A percentile compares a stretch with the other conserved stretches of the same genome.
phyloP scores from a whole-genome alignment of 2,888 invertebrate genomes.

The Sarcophaga variegata region DNA sequence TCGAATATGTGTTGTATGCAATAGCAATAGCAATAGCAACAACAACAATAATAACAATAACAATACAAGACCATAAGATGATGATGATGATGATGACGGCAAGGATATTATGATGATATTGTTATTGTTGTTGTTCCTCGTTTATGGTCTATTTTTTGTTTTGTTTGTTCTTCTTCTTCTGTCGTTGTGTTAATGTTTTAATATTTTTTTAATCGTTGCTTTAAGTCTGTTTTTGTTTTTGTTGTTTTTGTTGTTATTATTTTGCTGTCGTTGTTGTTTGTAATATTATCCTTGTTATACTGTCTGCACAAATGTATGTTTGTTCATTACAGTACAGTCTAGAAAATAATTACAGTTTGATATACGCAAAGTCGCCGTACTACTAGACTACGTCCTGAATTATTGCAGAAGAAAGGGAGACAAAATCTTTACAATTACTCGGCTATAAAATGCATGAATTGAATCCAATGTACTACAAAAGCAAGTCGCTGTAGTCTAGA shows the following conservation, averaged over 20 bases:
- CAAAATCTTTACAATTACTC: too few relatives aligned
- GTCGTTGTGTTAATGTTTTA: slow-evolving; percentile 67
- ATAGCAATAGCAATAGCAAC: slow-evolving; percentile 19
- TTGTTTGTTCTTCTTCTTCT: not conserved
- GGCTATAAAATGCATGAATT: too few relatives aligned
- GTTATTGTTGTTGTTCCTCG: not conserved
- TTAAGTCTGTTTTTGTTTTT: slow-evolving; percentile 42
- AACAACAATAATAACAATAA: slow-evolving; percentile 7
- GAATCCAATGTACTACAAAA: too few relatives aligned
- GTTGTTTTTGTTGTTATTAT: slow-evolving; percentile 22
- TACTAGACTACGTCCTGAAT: too few relatives aligned
- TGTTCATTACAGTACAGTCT: not conserved
- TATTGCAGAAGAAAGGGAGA: too few relatives aligned
- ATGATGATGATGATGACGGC: not conserved
- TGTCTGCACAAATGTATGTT: slow-evolving; percentile 2
- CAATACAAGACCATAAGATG: not conserved
- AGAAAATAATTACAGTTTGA: not conserved
- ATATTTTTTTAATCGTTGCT: slow-evolving; percentile 67
- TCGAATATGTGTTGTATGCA: slow-evolving; percentile 51
- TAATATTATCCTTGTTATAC: slow-evolving; percentile 55
- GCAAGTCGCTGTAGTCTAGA: too few relatives aligned
- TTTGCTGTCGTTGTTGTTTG: slow-evolving; percentile 22
- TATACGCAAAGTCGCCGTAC: too few relatives aligned
- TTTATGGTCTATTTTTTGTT: slow-evolving; percentile 44
- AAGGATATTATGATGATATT: slow-evolving; percentile 4